Conservation (phyloP, 2,113 vertebrate genomes). For the Dendrocopos noguchii region DNA sequence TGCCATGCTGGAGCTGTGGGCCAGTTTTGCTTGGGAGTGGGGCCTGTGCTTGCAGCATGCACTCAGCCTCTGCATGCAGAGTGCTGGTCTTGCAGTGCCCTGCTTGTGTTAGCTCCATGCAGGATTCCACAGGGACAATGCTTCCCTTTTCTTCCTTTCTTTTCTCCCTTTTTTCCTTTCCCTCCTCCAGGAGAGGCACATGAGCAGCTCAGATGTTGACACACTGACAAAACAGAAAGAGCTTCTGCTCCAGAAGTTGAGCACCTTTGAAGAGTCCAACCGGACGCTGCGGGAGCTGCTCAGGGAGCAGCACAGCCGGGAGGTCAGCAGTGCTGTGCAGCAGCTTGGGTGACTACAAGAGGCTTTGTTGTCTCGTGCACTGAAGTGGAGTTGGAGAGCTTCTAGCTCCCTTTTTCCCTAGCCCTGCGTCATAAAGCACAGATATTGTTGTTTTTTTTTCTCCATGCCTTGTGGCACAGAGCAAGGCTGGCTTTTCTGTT, state of each 20-base stretch:
- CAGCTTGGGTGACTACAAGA: not conserved
- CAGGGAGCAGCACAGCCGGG: slow-evolving; percentile 81
- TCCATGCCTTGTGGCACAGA: not conserved
- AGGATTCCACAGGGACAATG: not conserved
- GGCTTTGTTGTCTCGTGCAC: not conserved
- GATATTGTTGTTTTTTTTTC: not conserved
- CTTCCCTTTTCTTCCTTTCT: not conserved
- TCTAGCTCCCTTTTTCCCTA: not conserved
- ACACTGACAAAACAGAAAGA: slow-evolving; percentile 85
- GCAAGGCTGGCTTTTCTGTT: not conserved
- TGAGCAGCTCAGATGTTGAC: slow-evolving; percentile 82
- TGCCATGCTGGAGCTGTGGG: not conserved
- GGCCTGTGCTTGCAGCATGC: not conserved
- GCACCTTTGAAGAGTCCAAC: slow-evolving; percentile 90
- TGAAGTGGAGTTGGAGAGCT: not conserved
- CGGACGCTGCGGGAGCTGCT: slow-evolving; percentile 84
- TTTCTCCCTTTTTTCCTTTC: not conserved
- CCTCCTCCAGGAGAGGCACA: slow-evolving; percentile 78
- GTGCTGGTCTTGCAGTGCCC: not conserved
- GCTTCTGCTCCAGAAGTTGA: slow-evolving; percentile 89
- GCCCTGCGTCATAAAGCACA: not conserved
- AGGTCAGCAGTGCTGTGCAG: slow-evolving; percentile 74
- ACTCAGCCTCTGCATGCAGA: not conserved
- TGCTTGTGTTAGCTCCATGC: not conserved
- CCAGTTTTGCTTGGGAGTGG: not conserved